Conservation (phyloP, 2,888 invertebrate genomes). For the Liopterus haemorrhoidalis region DNA sequence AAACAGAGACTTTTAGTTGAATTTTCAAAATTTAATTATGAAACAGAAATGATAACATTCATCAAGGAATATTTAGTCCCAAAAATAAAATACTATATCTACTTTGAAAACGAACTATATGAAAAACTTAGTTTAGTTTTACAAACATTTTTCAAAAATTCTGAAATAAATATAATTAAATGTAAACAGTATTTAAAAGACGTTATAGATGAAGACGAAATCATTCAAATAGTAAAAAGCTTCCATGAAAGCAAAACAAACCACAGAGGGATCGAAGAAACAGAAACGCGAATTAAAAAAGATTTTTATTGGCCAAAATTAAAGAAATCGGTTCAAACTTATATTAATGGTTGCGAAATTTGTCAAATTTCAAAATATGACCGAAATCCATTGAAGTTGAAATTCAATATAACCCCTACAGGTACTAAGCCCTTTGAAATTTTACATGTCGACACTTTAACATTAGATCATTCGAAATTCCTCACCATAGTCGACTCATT, state of each 20-base stretch:
- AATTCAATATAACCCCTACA: too few relatives aligned
- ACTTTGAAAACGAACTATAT: constrained; percentile 9
- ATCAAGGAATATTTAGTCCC: constrained; percentile 6
- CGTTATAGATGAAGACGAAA: neutral
- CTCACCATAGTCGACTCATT: too few relatives aligned
- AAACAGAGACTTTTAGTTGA: constrained; percentile 8
- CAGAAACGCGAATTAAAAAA: neutral
- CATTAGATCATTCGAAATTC: too few relatives aligned
- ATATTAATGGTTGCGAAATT: too few relatives aligned
- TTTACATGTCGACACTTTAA: too few relatives aligned
- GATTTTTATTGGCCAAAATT: constrained; percentile 3
- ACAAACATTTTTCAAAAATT: constrained; percentile 9
- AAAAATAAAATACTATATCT: constrained; percentile 10
- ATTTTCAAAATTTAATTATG: neutral
- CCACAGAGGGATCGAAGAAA: neutral
- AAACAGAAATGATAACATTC: constrained; percentile 5
- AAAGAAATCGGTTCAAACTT: too few relatives aligned
- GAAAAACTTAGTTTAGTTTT: too few relatives aligned
- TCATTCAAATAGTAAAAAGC: neutral
- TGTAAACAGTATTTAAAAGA: too few relatives aligned
- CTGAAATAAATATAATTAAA: neutral
- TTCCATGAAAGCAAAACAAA: constrained; percentile 6
- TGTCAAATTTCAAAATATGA: too few relatives aligned
- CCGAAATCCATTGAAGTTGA: too few relatives aligned
- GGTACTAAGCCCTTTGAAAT: too few relatives aligned